Base-by-base conservation (phyloP, 2,888 invertebrate genomes). In the Polydrusus tereticollis region DNA sequence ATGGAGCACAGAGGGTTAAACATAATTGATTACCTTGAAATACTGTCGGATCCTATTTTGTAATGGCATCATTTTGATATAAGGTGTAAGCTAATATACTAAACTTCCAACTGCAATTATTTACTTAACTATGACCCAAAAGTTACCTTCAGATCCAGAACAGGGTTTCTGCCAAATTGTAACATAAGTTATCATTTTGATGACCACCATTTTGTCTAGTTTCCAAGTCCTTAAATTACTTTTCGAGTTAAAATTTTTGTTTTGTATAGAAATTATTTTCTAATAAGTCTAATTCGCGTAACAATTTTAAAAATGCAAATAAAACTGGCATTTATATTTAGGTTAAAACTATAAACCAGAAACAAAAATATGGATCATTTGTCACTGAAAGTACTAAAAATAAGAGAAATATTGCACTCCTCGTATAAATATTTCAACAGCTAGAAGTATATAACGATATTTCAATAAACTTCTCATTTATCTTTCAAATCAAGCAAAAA, bases 391-490 rank as follows among this genome's bases (percentile, higher is more conserved):
- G 23, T 2, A 50, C 23, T 50, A 50, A n/a, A 50, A 50, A 50
- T 26, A 14, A 50, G 26, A 12, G n/a, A 45, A 64, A 64, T 64
- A 36, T 43, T 68, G 47, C 68, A 59, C 33, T 64, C 29, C 14
- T 21, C 6, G 18, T 33, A 63, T 55, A 69, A 57, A 63, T 66
- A 66, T 66, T 66, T 55, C 55, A 65, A 65, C 65, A 65, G 65
- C 41, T 66, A 33, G 66, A 43, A 43, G 18, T 21, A 26, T 57
- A n/a, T 57, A 57, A 66, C 26, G 16, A 21, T 41, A 69, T 63
- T 69, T 63, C 41, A 69, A 63, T 69, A 63, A 69, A 45, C 45
- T 33, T 10, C 45, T 55, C 69, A 64, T 69, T 64, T 63, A 69
- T 69, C 69, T 57, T 45, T 41, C 16, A 55, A 62, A 47, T 52